Conservation (phyloP, 2,113 vertebrate species). For the Erinaceus europaeus region DNA sequence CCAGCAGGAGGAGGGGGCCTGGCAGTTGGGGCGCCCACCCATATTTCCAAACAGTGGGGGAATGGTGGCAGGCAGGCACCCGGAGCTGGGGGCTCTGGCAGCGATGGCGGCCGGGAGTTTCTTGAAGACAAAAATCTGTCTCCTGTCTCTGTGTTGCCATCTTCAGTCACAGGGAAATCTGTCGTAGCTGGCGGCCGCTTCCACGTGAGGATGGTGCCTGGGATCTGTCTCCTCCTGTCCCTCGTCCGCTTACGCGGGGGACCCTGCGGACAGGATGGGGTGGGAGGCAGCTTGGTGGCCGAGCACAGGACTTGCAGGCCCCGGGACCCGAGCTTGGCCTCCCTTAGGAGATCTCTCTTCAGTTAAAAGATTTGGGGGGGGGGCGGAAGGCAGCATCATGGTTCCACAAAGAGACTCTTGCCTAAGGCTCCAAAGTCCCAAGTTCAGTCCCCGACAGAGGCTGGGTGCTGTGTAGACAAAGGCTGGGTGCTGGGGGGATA, state of each 20-base stretch:
- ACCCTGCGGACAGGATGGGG: background rate
- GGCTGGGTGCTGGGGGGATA: too few relatives aligned
- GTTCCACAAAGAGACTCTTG: background rate
- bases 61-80: constrained; percentile 66
- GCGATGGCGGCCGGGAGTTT: constrained; percentile 41
- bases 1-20: too few relatives aligned
- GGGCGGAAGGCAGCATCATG: background rate
- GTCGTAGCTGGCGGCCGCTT: constrained; percentile 68
- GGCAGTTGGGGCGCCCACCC: constrained; percentile 60
- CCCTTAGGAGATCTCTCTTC: too few relatives aligned
- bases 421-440: too few relatives aligned
- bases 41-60: constrained; percentile 75
- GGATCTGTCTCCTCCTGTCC: too few relatives aligned
- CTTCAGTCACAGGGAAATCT: constrained; percentile 75
- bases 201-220: background rate
- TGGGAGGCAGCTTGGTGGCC: background rate
- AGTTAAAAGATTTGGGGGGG: background rate
- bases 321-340: background rate
- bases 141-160: constrained; percentile 76
- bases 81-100: constrained; percentile 65
- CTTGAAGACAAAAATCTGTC: constrained; percentile 76
- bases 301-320: background rate
- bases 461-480: too few relatives aligned
- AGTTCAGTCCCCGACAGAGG: too few relatives aligned
- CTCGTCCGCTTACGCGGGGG: too few relatives aligned